A percentile compares a stretch with the other conserved stretches of the same genome.
These are phyloP conservation scores for Phaenicophaeus curvirostris DNA, from an alignment of 2,797 vertebrate genomes.

Conservation along the genomic window DNA sequence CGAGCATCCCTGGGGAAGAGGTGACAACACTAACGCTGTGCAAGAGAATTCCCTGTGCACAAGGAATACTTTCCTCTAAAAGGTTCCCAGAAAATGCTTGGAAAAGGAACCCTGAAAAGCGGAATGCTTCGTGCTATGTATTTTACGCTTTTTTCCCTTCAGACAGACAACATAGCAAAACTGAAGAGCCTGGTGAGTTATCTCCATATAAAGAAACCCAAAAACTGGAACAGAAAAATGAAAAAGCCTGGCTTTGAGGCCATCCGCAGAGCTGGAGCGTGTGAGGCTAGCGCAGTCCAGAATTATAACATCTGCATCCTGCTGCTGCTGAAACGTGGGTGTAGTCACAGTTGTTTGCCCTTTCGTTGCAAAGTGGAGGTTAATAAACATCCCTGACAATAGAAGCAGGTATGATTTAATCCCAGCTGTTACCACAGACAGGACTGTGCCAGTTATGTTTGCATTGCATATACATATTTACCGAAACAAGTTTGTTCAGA, in stretches of 20 bases:
- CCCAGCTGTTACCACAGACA: conserved; percentile 27
- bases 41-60: background rate
- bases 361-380: background rate
- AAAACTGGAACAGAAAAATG: background rate
- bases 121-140: background rate
- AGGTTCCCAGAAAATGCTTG: background rate
- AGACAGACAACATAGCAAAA: background rate
- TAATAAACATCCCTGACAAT: conserved; percentile 41
- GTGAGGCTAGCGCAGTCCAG: background rate
- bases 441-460: conserved; percentile 27
- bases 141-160: background rate
- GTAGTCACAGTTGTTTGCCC: conserved; percentile 9
- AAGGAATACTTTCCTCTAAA: background rate
- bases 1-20: background rate
- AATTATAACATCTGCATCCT: conserved; percentile 35
- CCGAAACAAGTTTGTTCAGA: conserved; percentile 50
- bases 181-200: background rate
- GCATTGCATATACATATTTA: conserved; percentile 5
- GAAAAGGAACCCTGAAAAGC: background rate
- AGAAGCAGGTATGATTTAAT: conserved; percentile 51
- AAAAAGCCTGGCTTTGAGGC: background rate
- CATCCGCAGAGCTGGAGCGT: background rate
- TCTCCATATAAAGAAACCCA: background rate
- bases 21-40: background rate
- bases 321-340: conserved; percentile 26